Evolutionary conservation across 2,797 vertebrate species (phyloP).

Genomic region (Pitangus sulphuratus): DNA sequence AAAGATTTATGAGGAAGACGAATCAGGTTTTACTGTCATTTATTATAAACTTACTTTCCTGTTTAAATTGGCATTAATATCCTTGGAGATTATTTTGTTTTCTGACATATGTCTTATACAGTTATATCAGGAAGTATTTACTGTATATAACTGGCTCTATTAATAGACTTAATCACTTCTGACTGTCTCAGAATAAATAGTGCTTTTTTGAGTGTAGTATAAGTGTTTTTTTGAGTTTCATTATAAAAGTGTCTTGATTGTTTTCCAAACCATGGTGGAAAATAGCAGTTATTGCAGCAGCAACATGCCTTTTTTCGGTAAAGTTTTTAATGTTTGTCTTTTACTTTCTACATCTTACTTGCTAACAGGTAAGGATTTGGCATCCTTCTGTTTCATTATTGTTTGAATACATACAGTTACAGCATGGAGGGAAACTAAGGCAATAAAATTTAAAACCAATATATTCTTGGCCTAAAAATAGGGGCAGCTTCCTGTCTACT

Average conservation of each 20-base stretch:
- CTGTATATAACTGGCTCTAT: neutral
- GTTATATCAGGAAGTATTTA: neutral
- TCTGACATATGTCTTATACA: neutral
- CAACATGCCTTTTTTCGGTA: neutral
- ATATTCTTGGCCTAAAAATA: neutral
- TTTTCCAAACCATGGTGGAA: neutral
- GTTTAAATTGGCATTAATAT: neutral
- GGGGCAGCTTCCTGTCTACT: neutral
- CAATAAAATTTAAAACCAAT: neutral
- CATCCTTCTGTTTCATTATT: neutral
- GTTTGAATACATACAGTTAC: neutral
- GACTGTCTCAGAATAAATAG: slow-evolving; percentile 16
- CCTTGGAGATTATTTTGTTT: neutral
- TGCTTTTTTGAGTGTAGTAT: neutral
- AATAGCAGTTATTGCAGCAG: neutral
- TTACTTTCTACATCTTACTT: neutral
- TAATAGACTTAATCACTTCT: neutral
- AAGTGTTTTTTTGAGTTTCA: slow-evolving; percentile 2
- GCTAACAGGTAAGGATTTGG: neutral
- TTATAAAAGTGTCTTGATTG: neutral
- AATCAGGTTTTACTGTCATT: neutral
- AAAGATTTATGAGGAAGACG: neutral
- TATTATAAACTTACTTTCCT: neutral
- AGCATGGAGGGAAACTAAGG: neutral
- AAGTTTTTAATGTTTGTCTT: neutral